These are phyloP conservation scores for Glossophaga mutica DNA, from an alignment of 2,797 vertebrate species.

Conservation along the genomic window DNA sequence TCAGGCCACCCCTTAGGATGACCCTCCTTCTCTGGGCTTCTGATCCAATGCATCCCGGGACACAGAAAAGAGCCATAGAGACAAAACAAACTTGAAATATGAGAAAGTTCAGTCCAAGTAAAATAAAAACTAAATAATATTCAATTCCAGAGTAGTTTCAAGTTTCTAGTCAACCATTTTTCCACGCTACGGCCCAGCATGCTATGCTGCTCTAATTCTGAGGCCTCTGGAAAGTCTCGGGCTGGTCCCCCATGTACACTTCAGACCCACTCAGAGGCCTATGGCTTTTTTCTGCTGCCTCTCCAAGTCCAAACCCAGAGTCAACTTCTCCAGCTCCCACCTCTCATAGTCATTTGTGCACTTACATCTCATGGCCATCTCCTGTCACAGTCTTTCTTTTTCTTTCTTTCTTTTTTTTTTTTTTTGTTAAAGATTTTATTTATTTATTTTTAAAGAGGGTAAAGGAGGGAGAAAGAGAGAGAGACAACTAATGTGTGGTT, in stretches of 20 bases:
- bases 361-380: neutral
- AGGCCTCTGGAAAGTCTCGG: neutral
- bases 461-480: too few species aligned
- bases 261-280: neutral
- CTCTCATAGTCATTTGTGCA: neutral
- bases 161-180: neutral
- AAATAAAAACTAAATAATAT: slow-evolving; percentile 52
- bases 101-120: slow-evolving; percentile 27
- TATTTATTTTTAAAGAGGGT: too few species aligned
- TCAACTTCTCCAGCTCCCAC: neutral
- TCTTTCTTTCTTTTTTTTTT: too few species aligned
- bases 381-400: neutral
- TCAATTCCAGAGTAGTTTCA: slow-evolving; percentile 46
- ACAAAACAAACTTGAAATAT: neutral
- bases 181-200: neutral
- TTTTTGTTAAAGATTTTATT: too few species aligned
- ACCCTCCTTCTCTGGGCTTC: neutral
- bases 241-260: accelerated
- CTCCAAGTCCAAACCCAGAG: neutral
- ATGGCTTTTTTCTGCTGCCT: neutral
- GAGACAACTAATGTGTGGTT: too few species aligned
- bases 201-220: neutral
- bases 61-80: neutral
- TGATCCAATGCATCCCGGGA: neutral
- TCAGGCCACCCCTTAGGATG: neutral